A percentile compares a stretch with the other conserved stretches of the same genome.
These are phyloP conservation scores for Saimiri boliviensis DNA, from an alignment of 2,113 vertebrate species.

Conservation along the genomic window DNA sequence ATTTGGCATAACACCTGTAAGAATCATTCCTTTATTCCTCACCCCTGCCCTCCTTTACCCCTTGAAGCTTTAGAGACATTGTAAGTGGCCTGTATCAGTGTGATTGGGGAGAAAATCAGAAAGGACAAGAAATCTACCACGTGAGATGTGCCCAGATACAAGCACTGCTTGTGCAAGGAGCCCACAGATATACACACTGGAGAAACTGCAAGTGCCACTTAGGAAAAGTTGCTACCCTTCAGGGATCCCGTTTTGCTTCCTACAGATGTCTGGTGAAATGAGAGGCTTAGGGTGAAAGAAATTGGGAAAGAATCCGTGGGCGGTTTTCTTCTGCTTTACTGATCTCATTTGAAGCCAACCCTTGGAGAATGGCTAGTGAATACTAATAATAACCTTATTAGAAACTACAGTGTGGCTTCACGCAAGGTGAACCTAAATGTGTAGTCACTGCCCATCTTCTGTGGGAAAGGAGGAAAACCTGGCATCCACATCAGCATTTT, in stretches of 20 bases:
- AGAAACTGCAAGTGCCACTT: not conserved
- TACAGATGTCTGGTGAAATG: not conserved
- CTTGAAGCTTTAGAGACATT: not conserved
- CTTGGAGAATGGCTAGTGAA: not conserved
- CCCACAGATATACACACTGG: too few relatives aligned
- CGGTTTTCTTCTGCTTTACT: not conserved
- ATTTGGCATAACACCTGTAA: not conserved
- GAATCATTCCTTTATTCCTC: not conserved
- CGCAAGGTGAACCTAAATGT: not conserved
- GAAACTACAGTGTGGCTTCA: not conserved
- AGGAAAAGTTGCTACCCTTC: not conserved
- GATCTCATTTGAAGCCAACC: not conserved
- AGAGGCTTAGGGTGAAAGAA: not conserved
- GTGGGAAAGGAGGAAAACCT: not conserved
- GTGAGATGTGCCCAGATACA: not conserved
- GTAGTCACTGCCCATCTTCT: not conserved
- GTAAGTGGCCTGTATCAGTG: not conserved
- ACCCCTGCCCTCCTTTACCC: not conserved
- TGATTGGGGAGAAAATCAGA: not conserved
- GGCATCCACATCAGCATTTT: not conserved
- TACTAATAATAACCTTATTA: not conserved
- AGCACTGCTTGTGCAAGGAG: not conserved
- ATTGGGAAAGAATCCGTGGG: not conserved
- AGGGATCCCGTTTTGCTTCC: not conserved
- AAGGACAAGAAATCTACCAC: not conserved